Conservation (phyloP, 2,888 invertebrate species). For the Trichogramma dendrolimi region DNA sequence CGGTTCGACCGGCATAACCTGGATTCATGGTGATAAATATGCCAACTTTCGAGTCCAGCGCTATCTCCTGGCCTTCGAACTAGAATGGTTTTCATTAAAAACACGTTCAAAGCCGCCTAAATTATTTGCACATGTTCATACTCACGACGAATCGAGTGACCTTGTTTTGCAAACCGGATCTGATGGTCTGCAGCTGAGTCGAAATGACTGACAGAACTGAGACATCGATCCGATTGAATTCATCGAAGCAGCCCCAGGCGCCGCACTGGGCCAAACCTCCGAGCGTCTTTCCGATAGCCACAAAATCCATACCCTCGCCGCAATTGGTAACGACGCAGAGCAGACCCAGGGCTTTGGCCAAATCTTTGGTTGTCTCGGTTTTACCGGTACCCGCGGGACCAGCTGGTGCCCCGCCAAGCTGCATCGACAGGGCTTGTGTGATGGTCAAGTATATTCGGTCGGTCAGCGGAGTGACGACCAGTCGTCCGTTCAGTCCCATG, state of each 20-base stretch:
- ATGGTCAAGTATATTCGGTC: constrained; percentile 90
- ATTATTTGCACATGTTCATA: background rate
- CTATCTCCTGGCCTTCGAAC: constrained; percentile 82
- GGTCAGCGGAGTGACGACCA: constrained; percentile 88
- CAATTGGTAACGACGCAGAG: constrained; percentile 86
- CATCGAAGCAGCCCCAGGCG: constrained; percentile 95
- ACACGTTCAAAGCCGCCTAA: background rate
- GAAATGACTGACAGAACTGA: constrained; percentile 91
- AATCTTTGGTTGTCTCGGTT: constrained; percentile 87
- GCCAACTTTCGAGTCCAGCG: constrained; percentile 78
- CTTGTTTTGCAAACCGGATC: constrained; percentile 75
- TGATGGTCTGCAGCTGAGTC: constrained; percentile 83
- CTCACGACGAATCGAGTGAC: constrained; percentile 71
- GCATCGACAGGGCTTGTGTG: constrained; percentile 88
- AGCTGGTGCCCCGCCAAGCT: constrained; percentile 86
- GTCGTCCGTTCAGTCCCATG: constrained; percentile 86
- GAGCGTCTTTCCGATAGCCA: constrained; percentile 73
- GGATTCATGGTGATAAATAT: constrained; percentile 96
- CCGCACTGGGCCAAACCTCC: constrained; percentile 80
- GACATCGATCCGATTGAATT: constrained; percentile 89
- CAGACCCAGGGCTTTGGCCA: constrained; percentile 83
- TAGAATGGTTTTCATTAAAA: constrained; percentile 41
- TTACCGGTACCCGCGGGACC: constrained; percentile 84
- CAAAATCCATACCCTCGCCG: constrained; percentile 89
- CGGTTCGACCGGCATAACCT: constrained; percentile 86